These are phyloP conservation scores for Elephas maximus DNA, from an alignment of 2,113 vertebrate species.

Conservation along the genomic window DNA sequence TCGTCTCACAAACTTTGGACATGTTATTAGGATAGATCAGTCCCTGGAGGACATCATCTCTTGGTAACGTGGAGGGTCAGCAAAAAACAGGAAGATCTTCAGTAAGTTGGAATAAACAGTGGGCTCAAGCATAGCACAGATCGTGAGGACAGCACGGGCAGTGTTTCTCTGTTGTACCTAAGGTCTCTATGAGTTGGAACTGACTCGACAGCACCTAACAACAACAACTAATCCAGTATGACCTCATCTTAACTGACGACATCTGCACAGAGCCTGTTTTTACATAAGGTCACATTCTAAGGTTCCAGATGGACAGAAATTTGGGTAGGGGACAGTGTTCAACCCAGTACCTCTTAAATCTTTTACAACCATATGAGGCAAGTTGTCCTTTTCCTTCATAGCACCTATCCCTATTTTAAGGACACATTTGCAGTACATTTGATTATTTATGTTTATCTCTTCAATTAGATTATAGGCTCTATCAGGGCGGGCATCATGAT, in stretches of 20 bases:
- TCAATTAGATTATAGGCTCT: neutral
- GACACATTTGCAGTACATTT: neutral
- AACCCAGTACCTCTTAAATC: neutral
- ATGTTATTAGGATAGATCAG: too few relatives aligned
- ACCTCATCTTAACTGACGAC: neutral
- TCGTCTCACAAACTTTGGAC: too few relatives aligned
- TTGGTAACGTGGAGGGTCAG: too few relatives aligned
- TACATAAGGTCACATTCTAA: neutral
- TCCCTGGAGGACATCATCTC: too few relatives aligned
- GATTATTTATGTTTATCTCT: constrained; percentile 32
- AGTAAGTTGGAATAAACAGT: too few relatives aligned
- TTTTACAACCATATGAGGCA: constrained; percentile 23
- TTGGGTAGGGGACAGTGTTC: neutral
- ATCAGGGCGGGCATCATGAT: neutral
- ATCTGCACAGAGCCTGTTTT: neutral
- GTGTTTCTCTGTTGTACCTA: too few relatives aligned
- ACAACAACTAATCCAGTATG: neutral
- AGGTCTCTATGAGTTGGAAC: too few relatives aligned
- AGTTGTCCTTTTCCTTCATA: neutral
- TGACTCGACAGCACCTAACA: too few relatives aligned
- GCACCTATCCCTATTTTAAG: neutral
- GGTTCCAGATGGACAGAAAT: too few relatives aligned
- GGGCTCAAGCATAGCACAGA: too few relatives aligned
- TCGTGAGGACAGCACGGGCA: too few relatives aligned
- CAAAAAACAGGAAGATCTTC: too few relatives aligned